phyloP scores from a whole-genome alignment of 2,797 vertebrate species.

The Danio kyathit region DNA sequence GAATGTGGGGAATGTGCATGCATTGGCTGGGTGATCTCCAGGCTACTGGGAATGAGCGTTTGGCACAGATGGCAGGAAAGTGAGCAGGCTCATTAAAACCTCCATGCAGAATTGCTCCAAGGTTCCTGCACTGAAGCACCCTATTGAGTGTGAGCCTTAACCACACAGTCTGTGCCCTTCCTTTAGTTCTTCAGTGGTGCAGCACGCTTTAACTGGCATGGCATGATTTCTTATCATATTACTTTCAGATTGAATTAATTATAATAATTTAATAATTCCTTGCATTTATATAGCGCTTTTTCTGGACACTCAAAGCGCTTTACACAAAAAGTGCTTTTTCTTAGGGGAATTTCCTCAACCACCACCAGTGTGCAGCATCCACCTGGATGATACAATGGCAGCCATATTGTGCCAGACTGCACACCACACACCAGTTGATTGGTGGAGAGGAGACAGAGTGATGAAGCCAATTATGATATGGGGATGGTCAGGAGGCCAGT shows the following conservation, averaged over 20 bases:
- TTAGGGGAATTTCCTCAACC: too few relatives aligned
- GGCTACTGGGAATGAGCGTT: conserved; percentile 26
- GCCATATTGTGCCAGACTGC: too few relatives aligned
- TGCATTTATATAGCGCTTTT: too few relatives aligned
- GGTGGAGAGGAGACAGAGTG: too few relatives aligned
- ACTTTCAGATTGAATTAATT: background rate
- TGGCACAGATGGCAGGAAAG: conserved; percentile 44
- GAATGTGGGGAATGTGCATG: conserved; percentile 31
- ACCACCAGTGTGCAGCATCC: too few relatives aligned
- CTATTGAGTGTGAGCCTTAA: background rate
- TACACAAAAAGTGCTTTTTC: too few relatives aligned
- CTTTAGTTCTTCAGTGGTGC: conserved; percentile 21
- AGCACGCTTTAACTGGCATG: conserved; percentile 45
- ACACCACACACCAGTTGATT: too few relatives aligned
- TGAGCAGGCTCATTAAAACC: conserved; percentile 20
- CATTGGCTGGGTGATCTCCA: conserved; percentile 33
- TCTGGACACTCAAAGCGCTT: too few relatives aligned
- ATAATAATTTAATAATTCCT: background rate
- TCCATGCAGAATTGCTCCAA: conserved; percentile 34
- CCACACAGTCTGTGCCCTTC: conserved; percentile 22
- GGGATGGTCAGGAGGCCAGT: too few relatives aligned
- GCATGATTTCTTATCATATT: conserved; percentile 11
- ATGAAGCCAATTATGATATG: too few relatives aligned
- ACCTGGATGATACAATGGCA: too few relatives aligned
- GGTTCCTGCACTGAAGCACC: conserved; percentile 6